These are phyloP conservation scores for Alsophila aescularia DNA, from an alignment of 2,888 invertebrate species.

Conservation along the genomic window DNA sequence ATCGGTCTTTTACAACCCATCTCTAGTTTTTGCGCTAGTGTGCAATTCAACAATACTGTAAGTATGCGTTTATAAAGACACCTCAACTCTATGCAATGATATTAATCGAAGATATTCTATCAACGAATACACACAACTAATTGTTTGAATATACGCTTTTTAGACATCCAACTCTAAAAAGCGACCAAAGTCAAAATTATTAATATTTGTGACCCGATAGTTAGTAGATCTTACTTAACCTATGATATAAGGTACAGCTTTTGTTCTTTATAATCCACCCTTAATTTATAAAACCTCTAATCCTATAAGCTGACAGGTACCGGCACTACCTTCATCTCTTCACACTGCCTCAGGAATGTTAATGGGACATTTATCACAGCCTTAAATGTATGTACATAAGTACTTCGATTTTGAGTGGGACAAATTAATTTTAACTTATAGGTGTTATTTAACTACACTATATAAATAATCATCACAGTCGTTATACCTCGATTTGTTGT, in stretches of 20 bases:
- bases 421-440: slow-evolving; percentile 17
- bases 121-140: too few relatives aligned
- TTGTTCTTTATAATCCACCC: slow-evolving; percentile 13
- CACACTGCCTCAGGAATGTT: slow-evolving; percentile 58
- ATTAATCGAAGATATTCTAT: too few relatives aligned
- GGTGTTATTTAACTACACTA: not conserved
- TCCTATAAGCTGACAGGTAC: slow-evolving; percentile 59
- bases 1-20: too few relatives aligned
- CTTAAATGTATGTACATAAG: slow-evolving; percentile 33
- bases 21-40: too few relatives aligned
- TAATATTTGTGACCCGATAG: too few relatives aligned
- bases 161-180: too few relatives aligned
- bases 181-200: too few relatives aligned
- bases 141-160: too few relatives aligned
- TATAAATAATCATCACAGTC: not conserved
- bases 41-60: too few relatives aligned
- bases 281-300: slow-evolving; percentile 39
- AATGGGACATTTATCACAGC: slow-evolving; percentile 72
- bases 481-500: not conserved
- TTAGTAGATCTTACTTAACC: not conserved
- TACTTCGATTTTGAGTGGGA: slow-evolving; percentile 31
- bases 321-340: slow-evolving; percentile 31
- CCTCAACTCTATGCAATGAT: too few relatives aligned
- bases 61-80: too few relatives aligned
- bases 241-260: not conserved